phyloP scores from a whole-genome alignment of 1,140 invertebrate genomes.

The Aphaenogaster ashmeadi region DNA sequence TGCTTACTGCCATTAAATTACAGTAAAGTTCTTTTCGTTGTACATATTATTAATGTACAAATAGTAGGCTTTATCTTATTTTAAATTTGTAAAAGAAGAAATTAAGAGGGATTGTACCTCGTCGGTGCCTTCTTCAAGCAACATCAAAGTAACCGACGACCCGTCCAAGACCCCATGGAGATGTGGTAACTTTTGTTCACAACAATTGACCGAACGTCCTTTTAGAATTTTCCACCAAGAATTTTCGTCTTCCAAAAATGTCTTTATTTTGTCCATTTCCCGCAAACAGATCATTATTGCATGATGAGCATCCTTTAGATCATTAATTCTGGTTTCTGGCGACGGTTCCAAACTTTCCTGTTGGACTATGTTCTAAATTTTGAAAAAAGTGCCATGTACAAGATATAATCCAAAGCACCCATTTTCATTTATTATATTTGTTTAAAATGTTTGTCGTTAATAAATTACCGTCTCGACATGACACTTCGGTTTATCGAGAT shows the following conservation, averaged over 20 bases:
- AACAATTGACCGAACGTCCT: slow-evolving; percentile 62
- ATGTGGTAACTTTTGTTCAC: slow-evolving; percentile 69
- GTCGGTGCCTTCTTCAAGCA: slow-evolving; percentile 54
- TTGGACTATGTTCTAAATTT: slow-evolving; percentile 11
- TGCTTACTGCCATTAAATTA: neutral
- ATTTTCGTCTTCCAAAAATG: slow-evolving; percentile 67
- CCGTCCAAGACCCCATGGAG: slow-evolving; percentile 76
- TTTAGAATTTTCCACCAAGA: slow-evolving; percentile 69
- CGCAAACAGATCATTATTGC: slow-evolving; percentile 45
- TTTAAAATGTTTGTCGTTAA: neutral
- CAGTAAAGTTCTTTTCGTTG: neutral
- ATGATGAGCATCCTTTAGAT: slow-evolving; percentile 39
- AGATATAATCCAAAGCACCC: neutral
- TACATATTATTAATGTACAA: neutral
- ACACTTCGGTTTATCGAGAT: slow-evolving; percentile 46
- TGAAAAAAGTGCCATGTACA: neutral
- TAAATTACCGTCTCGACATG: slow-evolving; percentile 16
- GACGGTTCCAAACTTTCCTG: slow-evolving; percentile 1
- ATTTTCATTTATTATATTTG: neutral
- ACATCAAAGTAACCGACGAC: slow-evolving; percentile 66
- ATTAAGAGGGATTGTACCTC: slow-evolving; percentile 8
- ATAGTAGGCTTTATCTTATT: neutral
- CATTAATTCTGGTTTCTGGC: neutral
- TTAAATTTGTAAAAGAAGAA: neutral
- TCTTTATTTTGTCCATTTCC: slow-evolving; percentile 64